Base-by-base conservation (phyloP, 2,113 vertebrate species). In the Hiodon alosoides region DNA sequence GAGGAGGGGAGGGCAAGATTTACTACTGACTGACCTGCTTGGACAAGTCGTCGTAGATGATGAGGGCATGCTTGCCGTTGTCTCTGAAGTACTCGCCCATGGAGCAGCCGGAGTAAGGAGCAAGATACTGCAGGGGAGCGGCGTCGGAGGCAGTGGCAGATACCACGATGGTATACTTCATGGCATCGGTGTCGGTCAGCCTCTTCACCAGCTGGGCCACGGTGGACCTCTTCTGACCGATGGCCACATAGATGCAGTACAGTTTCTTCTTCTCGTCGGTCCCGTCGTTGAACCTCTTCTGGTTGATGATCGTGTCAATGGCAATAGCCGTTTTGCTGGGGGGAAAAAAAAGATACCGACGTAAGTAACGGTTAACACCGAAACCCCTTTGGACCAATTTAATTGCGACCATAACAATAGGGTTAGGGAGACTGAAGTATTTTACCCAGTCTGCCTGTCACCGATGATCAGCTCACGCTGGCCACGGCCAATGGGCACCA, bases 1-100 rank as follows among this genome's bases (percentile, higher is more conserved):
- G 17, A 31, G 2, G 7, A 11, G 31, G n/a, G 7, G 14, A 60
- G 48, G 11, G 7, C 48, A 50, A 9, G 46, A 48, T 47, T 17
- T 17, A 71, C 9, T 11, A 16, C 57, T 7, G 31, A 75, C 81
- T 84, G 46, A 98, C 97, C 96, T 99, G 97, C 79, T 99, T 99
- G 83, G 97, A 99, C 83, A 99, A 93, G 85, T 99, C 97, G 0
- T 99, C 97, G 0, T 99, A 99, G 90, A 99, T 99, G 90, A 99
- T 99, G 3, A 99, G 84, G 0, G 96, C 97, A 0, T 99, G 97
- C 81, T 98, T 99, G 81, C 96, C 96, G 0, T 98, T 99, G 86
- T 99, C 97, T 86, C 97, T 92, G 89, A 99, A 99, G 88, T 94
- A 99, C 51, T 99, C 97, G 68, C 97, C 97, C 97, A 99, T 99